Percentiles rank a stretch among this genome's conserved stretches.
Conservation (phyloP, 2,888 invertebrate species). For the Lasioglossum lativentre region DNA sequence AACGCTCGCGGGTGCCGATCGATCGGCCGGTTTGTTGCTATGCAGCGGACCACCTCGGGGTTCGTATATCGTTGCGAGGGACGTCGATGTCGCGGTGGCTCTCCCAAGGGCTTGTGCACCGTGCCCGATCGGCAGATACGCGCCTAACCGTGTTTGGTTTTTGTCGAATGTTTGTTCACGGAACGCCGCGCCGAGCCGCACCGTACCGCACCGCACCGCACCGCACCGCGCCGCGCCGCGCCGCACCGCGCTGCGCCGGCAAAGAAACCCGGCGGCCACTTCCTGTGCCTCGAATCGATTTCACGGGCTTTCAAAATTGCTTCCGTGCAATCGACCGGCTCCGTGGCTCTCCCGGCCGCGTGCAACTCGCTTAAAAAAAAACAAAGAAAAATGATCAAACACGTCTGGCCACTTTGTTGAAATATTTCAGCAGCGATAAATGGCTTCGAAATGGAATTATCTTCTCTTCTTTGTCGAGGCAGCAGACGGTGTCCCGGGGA, state of each 20-base stretch:
- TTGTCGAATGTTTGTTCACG: conserved; percentile 42
- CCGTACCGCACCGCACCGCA: conserved; percentile 8
- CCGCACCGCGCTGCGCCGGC: conserved; percentile 11
- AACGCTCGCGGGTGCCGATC: conserved; percentile 47
- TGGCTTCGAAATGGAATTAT: background rate
- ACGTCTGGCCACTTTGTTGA: background rate
- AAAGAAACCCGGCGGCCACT: conserved; percentile 48
- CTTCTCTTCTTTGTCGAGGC: background rate
- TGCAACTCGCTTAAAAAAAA: background rate
- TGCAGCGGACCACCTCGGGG: conserved; percentile 41
- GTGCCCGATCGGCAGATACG: conserved; percentile 15
- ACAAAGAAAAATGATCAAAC: background rate
- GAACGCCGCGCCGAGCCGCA: conserved; percentile 26
- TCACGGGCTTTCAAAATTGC: conserved; percentile 36
- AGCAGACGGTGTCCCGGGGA: background rate
- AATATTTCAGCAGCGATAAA: background rate
- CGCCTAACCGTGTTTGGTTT: conserved; percentile 15
- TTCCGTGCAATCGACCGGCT: conserved; percentile 3
- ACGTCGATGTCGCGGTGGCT: conserved; percentile 25
- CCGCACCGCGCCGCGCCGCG: background rate
- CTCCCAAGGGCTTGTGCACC: background rate
- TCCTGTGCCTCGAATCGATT: conserved; percentile 42
- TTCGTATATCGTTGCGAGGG: conserved; percentile 18
- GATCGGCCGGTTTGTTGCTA: conserved; percentile 72
- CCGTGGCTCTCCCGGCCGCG: background rate